Evolutionary conservation across 2,888 invertebrate species (phyloP).

Genomic region (Ormyrus thymus): DNA sequence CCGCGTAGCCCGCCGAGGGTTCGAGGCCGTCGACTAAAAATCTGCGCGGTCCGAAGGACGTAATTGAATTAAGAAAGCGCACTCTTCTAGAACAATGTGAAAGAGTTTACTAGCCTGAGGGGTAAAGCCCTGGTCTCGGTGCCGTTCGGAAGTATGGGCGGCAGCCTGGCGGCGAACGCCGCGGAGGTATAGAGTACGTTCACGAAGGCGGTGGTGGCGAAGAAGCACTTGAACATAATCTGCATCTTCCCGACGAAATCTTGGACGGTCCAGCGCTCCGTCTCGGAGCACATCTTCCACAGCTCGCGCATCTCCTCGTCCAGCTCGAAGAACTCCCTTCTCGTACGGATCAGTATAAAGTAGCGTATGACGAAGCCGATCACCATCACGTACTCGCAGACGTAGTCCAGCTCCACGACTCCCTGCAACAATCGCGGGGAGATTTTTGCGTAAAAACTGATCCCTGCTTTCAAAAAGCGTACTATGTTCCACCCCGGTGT

Average conservation of each 20-base stretch:
- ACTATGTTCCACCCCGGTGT: too few species aligned
- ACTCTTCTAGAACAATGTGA: too few species aligned
- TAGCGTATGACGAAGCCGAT: background rate
- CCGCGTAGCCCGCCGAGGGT: conserved; percentile 49
- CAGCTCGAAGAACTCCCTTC: background rate
- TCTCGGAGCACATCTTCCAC: background rate
- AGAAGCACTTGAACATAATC: background rate
- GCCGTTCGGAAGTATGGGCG: background rate
- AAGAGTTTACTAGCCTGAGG: background rate
- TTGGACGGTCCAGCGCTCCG: background rate
- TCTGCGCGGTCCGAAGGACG: too few species aligned
- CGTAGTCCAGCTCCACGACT: too few species aligned
- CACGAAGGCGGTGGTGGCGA: background rate
- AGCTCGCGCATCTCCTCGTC: background rate
- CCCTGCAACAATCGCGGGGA: too few species aligned
- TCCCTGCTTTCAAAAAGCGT: too few species aligned
- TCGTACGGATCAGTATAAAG: background rate
- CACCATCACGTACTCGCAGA: too few species aligned
- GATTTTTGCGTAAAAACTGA: too few species aligned
- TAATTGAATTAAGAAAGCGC: too few species aligned
- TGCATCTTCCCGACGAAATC: background rate
- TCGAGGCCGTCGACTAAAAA: too few species aligned
- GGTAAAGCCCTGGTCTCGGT: background rate
- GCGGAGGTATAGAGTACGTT: background rate
- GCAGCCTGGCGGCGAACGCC: background rate